These are phyloP conservation scores for Latrodectus hesperus DNA, from an alignment of 2,888 invertebrate genomes.

Conservation along the genomic window DNA sequence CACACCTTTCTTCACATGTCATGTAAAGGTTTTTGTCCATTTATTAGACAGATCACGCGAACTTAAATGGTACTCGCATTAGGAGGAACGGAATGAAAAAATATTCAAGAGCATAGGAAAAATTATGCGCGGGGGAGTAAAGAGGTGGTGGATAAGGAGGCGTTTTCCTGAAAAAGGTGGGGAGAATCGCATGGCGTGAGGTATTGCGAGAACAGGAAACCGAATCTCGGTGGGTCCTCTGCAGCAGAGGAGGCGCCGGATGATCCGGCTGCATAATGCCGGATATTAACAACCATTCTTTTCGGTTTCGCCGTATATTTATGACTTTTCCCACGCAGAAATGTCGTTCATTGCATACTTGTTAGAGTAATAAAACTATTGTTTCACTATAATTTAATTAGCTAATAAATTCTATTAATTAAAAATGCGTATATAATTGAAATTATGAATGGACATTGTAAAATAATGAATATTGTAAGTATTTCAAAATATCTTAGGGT, in stretches of 20 bases:
- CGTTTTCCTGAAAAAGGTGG: neutral
- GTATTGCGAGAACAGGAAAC: slow-evolving; percentile 37
- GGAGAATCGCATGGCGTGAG: neutral
- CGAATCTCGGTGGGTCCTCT: slow-evolving; percentile 11
- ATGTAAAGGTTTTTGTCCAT: slow-evolving; percentile 19
- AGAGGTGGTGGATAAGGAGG: neutral
- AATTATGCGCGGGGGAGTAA: neutral
- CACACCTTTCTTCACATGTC: slow-evolving; percentile 59
- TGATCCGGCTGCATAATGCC: slow-evolving; percentile 17
- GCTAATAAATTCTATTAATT: no score
- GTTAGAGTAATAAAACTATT: neutral
- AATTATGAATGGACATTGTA: no score
- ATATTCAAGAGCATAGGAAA: slow-evolving; percentile 18
- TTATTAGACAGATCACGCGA: slow-evolving; percentile 46
- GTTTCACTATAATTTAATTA: neutral
- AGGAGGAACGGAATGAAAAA: slow-evolving; percentile 10
- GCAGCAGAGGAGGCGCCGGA: neutral
- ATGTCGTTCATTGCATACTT: neutral
- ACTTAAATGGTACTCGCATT: slow-evolving; percentile 31
- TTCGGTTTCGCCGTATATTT: no score
- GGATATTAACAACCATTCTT: slow-evolving; percentile 23
- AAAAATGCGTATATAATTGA: no score
- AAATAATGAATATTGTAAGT: no score
- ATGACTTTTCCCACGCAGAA: neutral
- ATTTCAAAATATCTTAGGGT: no score